phyloP scores from a whole-genome alignment of 2,888 invertebrate species.

The Dorcus hopei region DNA sequence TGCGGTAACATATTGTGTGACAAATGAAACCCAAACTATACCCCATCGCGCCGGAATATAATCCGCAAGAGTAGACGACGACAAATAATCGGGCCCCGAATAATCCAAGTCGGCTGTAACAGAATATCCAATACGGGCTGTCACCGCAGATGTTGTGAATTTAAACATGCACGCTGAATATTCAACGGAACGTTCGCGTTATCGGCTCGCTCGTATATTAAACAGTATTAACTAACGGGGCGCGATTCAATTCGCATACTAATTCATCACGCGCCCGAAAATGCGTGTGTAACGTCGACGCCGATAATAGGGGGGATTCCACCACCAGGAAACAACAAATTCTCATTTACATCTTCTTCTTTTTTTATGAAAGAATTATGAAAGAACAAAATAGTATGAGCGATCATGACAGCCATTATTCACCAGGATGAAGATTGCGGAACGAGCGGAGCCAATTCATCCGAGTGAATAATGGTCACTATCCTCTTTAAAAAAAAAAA shows the following conservation, averaged over 20 bases:
- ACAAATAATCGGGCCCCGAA: slow-evolving; percentile 19
- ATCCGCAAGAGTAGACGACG: slow-evolving; percentile 26
- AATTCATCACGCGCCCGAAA: not conserved
- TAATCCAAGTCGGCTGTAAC: slow-evolving; percentile 41
- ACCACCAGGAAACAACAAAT: no score
- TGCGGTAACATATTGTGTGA: slow-evolving; percentile 9
- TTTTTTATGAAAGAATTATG: no score
- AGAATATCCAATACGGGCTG: slow-evolving; percentile 44
- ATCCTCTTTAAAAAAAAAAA: no score
- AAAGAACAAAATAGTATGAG: no score
- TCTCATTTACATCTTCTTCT: no score
- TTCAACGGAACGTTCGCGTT: slow-evolving; percentile 19
- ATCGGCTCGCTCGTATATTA: slow-evolving; percentile 20
- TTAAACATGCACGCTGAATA: slow-evolving; percentile 18
- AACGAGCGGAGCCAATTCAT: no score
- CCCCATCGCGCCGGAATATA: slow-evolving; percentile 19
- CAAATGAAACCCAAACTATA: slow-evolving; percentile 20
- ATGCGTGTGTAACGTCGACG: no score
- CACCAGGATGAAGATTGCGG: no score
- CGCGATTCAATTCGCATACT: slow-evolving; percentile 1
- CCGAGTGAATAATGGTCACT: no score
- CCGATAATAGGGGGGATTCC: no score
- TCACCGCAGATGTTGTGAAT: slow-evolving; percentile 42
- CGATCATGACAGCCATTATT: no score
- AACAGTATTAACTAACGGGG: slow-evolving; percentile 15